Conservation (phyloP, 2,113 vertebrate genomes). For the Charadrius vociferus region DNA sequence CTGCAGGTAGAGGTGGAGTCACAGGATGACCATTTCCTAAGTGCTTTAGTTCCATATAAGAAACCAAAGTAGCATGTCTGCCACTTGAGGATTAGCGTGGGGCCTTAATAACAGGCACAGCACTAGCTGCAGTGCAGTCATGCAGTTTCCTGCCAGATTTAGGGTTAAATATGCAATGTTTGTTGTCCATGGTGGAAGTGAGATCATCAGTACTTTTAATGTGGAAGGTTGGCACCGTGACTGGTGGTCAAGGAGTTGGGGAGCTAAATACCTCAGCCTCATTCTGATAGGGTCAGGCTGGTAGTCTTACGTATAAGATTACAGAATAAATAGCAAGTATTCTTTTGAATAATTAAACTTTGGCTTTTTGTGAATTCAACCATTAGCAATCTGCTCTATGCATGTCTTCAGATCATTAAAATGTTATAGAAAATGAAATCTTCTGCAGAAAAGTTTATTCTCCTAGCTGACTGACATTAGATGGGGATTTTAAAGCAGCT, state of each 20-base stretch:
- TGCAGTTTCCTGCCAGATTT: background rate
- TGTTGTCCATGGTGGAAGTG: background rate
- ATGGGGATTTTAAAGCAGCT: background rate
- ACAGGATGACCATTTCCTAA: background rate
- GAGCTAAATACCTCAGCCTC: background rate
- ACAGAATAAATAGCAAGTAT: background rate
- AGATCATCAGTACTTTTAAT: background rate
- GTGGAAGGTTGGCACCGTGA: background rate
- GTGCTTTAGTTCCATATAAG: background rate
- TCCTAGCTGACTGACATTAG: background rate
- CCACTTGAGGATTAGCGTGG: background rate
- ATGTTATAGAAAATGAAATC: background rate
- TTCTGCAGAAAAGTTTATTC: background rate
- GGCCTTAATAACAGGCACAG: background rate
- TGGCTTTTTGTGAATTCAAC: background rate
- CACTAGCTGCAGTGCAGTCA: background rate
- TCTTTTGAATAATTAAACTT: background rate
- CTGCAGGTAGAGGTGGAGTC: background rate
- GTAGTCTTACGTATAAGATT: background rate
- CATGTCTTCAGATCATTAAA: background rate
- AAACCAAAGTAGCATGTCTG: background rate
- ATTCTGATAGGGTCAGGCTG: background rate
- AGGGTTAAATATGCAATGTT: fast-evolving
- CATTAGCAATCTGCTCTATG: background rate
- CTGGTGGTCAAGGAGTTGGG: background rate